Base-by-base conservation (phyloP, 2,888 invertebrate genomes). In the Caenorhabditis zanzibari region DNA sequence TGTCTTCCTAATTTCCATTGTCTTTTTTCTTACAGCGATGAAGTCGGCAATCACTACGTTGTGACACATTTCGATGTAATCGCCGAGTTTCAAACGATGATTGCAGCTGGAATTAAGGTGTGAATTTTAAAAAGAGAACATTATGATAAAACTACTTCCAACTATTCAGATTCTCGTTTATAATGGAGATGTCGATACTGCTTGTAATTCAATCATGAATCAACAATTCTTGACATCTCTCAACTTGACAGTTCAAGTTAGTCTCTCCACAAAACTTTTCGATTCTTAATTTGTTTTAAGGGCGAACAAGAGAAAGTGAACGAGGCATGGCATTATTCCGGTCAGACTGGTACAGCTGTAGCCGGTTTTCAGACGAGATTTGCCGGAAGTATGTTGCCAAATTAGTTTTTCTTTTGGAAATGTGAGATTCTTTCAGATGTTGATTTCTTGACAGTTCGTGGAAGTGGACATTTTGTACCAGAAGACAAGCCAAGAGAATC, bases 181-280 rank as follows among this genome's bases (percentile, higher is more conserved):
- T 90, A 94, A 94, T 86, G 94, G 94, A 19, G 94, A 94, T 88
- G 92, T 93, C 19, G 90, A 94, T 85, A 93, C 93, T 92, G 93
- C 93, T 2, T 94, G 94, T 88, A 94, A 93, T 86, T 93, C 93
- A 87, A 92, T 94, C 4, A 93, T 93, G 68, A 93, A 93, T 88
- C 92, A 93, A 83, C 93, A 90, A 52, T 87, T 87, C 58, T 71
- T 87, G 56, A 80, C 84, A 19, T 68, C 74, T 7, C 76, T 87
- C 56, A 86, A 86, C 76, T 54, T 74, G 72, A 84, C 82, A 52
- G 84, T 86, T 64, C 19, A 79, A 19, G 86, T 85, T 66, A 82
- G 81, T 71, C 28, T 44, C 26, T 41, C 38, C 14, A 22, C 10
- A 38, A 41, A 24, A 12, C 7, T 16, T 41, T 16, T 24, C 14